phyloP scores from a whole-genome alignment of 1,140 invertebrate genomes.

The Contarinia nasturtii region DNA sequence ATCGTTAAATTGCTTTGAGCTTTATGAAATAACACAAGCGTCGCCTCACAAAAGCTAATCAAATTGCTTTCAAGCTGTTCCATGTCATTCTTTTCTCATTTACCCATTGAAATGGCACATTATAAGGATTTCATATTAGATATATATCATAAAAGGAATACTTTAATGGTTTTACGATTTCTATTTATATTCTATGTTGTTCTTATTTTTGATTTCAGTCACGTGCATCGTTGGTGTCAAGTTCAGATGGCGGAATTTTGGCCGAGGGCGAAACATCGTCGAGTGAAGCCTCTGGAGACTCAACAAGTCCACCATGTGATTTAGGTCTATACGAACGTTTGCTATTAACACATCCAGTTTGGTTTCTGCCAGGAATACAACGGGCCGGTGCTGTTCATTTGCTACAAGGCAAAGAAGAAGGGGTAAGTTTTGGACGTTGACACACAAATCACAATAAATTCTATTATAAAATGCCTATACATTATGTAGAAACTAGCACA shows the following conservation, averaged over 20 bases:
- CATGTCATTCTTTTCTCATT: too few relatives aligned
- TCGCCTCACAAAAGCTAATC: too few relatives aligned
- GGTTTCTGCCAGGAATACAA: constrained; percentile 88
- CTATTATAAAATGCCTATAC: not conserved
- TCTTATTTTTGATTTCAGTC: constrained; percentile 13
- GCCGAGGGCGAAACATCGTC: constrained; percentile 22
- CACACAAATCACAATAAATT: too few relatives aligned
- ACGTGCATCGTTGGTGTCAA: constrained; percentile 22
- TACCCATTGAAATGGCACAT: too few relatives aligned
- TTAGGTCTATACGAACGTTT: constrained; percentile 71
- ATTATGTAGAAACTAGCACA: not conserved
- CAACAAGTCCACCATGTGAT: constrained; percentile 40
- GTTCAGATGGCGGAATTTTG: constrained; percentile 23
- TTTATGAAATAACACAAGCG: too few relatives aligned
- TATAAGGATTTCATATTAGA: too few relatives aligned
- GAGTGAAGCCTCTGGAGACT: constrained; percentile 20
- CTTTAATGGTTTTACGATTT: not conserved
- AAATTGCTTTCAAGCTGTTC: too few relatives aligned
- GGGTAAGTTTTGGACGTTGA: constrained; percentile 38
- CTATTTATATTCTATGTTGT: not conserved
- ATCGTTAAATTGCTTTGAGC: too few relatives aligned
- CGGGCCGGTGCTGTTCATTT: constrained; percentile 80
- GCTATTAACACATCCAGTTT: constrained; percentile 79
- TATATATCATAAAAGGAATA: too few relatives aligned
- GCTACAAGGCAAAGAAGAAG: constrained; percentile 79